Conservation (phyloP, 2,113 vertebrate species). For the Dipodomys stephensi region DNA sequence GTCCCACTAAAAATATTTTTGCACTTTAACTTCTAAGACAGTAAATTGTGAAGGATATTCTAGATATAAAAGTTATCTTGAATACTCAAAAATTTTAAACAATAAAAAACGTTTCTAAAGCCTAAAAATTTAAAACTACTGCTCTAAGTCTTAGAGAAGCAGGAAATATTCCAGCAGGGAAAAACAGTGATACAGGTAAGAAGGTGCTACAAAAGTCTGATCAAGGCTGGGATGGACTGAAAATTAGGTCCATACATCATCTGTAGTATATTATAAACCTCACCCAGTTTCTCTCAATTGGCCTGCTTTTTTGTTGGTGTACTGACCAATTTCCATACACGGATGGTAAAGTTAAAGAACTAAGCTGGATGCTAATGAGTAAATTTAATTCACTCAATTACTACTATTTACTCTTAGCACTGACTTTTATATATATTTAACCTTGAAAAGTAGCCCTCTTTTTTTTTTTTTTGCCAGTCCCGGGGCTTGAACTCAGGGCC, state of each 20-base stretch:
- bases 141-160: neutral
- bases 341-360: neutral
- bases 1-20: neutral
- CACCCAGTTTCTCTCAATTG: neutral
- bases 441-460: slow-evolving; percentile 12
- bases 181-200: neutral
- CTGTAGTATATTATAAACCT: neutral
- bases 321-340: slow-evolving; percentile 5
- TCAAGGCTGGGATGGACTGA: neutral
- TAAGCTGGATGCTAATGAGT: neutral
- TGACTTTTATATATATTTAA: slow-evolving; percentile 40
- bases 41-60: neutral
- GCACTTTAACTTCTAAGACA: slow-evolving; percentile 4
- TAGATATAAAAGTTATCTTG: neutral
- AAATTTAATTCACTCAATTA: neutral
- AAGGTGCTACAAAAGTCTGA: neutral
- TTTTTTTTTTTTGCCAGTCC: no score
- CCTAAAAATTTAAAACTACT: neutral
- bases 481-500: no score
- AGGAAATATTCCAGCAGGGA: neutral
- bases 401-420: neutral
- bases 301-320: neutral
- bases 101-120: neutral
- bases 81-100: slow-evolving; percentile 7
- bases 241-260: neutral